Evolutionary conservation across 2,888 invertebrate species (phyloP).

Genomic region (Diarsia dahlii): DNA sequence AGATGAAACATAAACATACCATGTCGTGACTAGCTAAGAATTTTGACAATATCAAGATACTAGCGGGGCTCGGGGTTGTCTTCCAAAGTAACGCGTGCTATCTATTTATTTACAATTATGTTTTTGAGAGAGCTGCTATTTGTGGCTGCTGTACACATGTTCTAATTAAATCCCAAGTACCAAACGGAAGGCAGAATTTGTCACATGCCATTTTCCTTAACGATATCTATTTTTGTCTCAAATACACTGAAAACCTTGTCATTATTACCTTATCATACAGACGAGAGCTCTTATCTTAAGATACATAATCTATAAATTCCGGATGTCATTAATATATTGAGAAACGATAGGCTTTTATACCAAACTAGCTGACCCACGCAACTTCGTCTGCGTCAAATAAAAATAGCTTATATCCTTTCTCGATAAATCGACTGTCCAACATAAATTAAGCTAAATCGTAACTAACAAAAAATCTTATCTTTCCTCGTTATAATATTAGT

Average conservation of each 20-base stretch:
- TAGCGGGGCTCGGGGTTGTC: neutral
- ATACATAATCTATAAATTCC: conserved; percentile 29
- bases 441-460: too few relatives aligned
- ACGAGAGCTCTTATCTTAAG: conserved; percentile 34
- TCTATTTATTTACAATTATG: neutral
- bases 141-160: neutral
- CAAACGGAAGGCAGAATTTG: neutral
- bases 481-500: too few relatives aligned
- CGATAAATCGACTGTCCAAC: too few relatives aligned
- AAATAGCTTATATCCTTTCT: too few relatives aligned
- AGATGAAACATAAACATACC: neutral
- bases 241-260: conserved; percentile 10
- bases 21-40: neutral
- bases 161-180: neutral
- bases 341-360: neutral
- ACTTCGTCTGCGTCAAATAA: too few relatives aligned
- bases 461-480: too few relatives aligned
- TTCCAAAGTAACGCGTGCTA: neutral
- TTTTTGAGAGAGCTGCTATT: neutral
- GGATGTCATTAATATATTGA: neutral
- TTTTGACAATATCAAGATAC: neutral
- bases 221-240: neutral
- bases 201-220: neutral
- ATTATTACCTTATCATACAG: conserved; percentile 34
- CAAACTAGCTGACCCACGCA: too few relatives aligned